Conservation (phyloP, 2,888 invertebrate species). For the Odontomyia ornata region DNA sequence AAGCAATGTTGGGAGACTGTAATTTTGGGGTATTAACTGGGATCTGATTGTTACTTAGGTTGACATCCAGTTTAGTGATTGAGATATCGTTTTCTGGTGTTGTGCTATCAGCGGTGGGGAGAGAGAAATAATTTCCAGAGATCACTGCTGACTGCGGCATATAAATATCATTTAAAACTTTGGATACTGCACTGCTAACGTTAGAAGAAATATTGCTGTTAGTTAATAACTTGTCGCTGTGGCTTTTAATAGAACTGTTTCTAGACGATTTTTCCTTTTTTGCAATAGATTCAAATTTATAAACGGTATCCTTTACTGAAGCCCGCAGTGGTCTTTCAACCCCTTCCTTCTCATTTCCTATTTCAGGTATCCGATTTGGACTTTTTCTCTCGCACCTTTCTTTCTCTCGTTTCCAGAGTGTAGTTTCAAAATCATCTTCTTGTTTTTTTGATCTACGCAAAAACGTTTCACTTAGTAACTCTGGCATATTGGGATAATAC, state of each 20-base stretch:
- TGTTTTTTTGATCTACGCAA: not conserved
- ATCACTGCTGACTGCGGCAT: not conserved
- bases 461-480: conserved; percentile 49
- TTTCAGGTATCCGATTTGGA: not conserved
- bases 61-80: conserved; percentile 10
- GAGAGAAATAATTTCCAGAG: not conserved
- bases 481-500: conserved; percentile 51
- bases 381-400: conserved; percentile 43
- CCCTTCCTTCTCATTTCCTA: not conserved
- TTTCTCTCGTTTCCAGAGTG: conserved; percentile 48
- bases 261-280: conserved; percentile 2
- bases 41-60: not conserved
- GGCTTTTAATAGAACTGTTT: not conserved
- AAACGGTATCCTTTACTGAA: conserved; percentile 49
- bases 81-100: conserved; percentile 9
- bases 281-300: conserved; percentile 48
- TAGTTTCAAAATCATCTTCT: conserved; percentile 45
- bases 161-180: too few relatives aligned
- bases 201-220: not conserved
- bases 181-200: not conserved
- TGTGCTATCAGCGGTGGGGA: conserved; percentile 11
- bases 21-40: not conserved
- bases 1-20: conserved; percentile 17
- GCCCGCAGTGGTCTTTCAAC: conserved; percentile 44
- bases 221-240: not conserved